Percentiles rank a stretch among this genome's conserved stretches.
These are phyloP conservation scores for Galaxias olidus DNA, from an alignment of 2,797 vertebrate genomes.

Conservation along the genomic window DNA sequence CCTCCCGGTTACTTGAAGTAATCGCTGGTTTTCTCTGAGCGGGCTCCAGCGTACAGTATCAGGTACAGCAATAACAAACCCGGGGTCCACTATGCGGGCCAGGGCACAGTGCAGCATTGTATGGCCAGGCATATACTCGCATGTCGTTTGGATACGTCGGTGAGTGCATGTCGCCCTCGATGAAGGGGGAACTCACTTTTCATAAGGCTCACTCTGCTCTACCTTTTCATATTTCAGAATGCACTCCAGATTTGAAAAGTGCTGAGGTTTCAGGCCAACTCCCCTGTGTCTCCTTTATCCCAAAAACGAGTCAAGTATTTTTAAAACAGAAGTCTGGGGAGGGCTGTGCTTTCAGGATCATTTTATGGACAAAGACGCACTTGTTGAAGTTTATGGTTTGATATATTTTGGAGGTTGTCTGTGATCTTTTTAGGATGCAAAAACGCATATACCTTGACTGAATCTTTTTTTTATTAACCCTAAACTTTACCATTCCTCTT, in stretches of 20 bases:
- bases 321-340: constrained; percentile 53
- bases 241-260: constrained; percentile 58
- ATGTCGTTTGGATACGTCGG: constrained; percentile 53
- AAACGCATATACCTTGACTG: constrained; percentile 25
- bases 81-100: constrained; percentile 54
- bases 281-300: constrained; percentile 66
- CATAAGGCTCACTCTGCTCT: constrained; percentile 50
- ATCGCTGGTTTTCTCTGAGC: constrained; percentile 60
- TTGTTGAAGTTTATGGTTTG: constrained; percentile 41
- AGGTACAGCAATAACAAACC: constrained; percentile 77
- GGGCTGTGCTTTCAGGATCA: constrained; percentile 40
- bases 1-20: constrained; percentile 67
- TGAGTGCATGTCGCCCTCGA: constrained; percentile 66
- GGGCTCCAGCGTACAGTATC: constrained; percentile 67
- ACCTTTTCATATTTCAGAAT: constrained; percentile 61
- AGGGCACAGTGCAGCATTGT: constrained; percentile 76
- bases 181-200: constrained; percentile 52
- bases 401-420: constrained; percentile 38
- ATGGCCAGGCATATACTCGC: constrained; percentile 41
- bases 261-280: constrained; percentile 46
- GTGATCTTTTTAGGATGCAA: constrained; percentile 25
- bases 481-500: constrained; percentile 13
- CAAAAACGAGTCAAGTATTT: constrained; percentile 58
- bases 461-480: not conserved
- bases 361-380: constrained; percentile 52